These are phyloP conservation scores for Trichonephila clavata DNA, from an alignment of 1,140 invertebrate species.

Conservation along the genomic window DNA sequence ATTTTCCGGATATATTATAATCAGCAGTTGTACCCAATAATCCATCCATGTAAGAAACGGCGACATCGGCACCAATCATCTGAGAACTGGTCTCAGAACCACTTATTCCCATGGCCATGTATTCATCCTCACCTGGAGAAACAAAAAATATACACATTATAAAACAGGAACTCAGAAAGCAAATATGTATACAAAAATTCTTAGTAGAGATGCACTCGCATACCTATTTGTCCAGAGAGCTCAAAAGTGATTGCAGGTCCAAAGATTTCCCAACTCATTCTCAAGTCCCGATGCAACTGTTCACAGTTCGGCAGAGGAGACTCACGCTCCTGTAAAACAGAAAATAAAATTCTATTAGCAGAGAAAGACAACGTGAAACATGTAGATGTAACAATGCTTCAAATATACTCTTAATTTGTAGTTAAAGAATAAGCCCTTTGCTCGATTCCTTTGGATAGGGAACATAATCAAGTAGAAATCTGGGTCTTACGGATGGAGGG, in stretches of 20 bases:
- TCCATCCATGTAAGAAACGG: constrained; percentile 88
- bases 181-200: neutral
- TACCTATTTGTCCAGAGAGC: constrained; percentile 79
- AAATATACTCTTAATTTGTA: no score
- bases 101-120: constrained; percentile 92
- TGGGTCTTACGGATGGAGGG: no score
- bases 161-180: no score
- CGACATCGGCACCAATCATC: constrained; percentile 90
- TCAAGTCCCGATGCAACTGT: constrained; percentile 79
- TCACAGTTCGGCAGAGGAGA: constrained; percentile 79
- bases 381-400: no score
- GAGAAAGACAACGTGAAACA: no score
- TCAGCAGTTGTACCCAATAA: constrained; percentile 89
- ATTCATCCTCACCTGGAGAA: constrained; percentile 87
- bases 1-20: constrained; percentile 91
- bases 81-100: constrained; percentile 85
- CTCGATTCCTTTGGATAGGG: no score
- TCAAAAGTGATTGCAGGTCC: constrained; percentile 79
- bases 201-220: neutral
- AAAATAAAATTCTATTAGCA: neutral
- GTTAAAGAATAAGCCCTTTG: no score
- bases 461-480: no score
- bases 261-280: constrained; percentile 80
- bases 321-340: constrained; percentile 77
- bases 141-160: neutral